Evolutionary conservation across 1,140 invertebrate genomes (phyloP), one percentile per base, ranked within the genome.

Genomic region (Pseudomyrmex pallidus): DNA sequence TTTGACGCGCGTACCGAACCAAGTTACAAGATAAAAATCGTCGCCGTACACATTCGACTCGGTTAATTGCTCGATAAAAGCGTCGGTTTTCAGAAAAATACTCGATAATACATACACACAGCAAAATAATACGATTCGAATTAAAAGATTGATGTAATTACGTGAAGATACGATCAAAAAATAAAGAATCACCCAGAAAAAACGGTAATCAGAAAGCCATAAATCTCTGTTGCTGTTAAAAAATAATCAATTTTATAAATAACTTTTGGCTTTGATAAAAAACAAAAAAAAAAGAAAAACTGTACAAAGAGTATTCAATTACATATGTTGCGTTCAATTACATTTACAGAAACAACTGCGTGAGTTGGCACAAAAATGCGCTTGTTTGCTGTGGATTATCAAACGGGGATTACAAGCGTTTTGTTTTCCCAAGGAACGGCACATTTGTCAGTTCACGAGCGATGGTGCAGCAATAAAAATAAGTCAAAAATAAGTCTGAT

Each of bases 41-140:
- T 72, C 54, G 54, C 3, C 20, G 13, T 15, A 17, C n/a, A 1
- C n/a, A 1, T 8, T 59, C 12, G 4, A n/a, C 10, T 0, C 20
- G 7, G 7, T 25, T 87, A 85, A 78, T 84, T 84, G 46, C n/a
- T 22, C 15, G 85, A 84, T 84, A 86, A 84, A 35, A 48, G n/a
- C 35, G 35, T 35, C 35, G 5, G 4, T 35, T 35, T 35, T 35
- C 0, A 7, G 7, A 68, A 35, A 86, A 57, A 8, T 82, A 54
- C 52, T 74, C 62, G 77, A 52, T 35, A 48, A 48, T 63, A 66
- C 22, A 2, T 1, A 25, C 2, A 25, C 25, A 25, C 22, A 22
- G 15, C 25, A 80, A 78, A 22, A 25, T 25, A 3, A 1, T n/a
- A 61, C 8, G 7, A 76, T 44, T 7, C 1, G 22, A 76, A 10